Percentiles rank a stretch among this genome's conserved stretches.
Evolutionary conservation across 1,140 invertebrate species (phyloP).

Genomic region (Psix sp.): DNA sequence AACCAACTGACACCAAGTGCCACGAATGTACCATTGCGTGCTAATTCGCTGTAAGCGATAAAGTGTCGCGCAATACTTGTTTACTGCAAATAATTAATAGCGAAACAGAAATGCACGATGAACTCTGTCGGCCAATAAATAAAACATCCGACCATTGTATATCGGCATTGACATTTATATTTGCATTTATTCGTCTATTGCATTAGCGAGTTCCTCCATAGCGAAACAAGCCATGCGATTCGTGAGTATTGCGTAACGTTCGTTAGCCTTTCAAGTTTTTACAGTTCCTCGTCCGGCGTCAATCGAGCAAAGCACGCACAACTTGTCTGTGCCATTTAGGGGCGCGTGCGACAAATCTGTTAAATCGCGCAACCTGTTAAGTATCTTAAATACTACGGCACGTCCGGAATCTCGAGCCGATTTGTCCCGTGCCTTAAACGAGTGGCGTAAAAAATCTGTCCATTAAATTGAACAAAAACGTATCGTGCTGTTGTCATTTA

Average conservation of each 20-base stretch:
- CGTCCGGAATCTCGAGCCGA: conserved; percentile 71
- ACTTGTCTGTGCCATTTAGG: conserved; percentile 68
- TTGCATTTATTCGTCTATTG: too few relatives aligned
- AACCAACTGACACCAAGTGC: too few relatives aligned
- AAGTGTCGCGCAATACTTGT: too few relatives aligned
- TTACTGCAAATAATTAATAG: too few relatives aligned
- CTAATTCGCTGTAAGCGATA: too few relatives aligned
- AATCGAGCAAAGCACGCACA: conserved; percentile 53
- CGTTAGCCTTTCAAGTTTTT: conserved; percentile 64
- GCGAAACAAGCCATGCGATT: conserved; percentile 63
- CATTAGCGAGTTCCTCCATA: too few relatives aligned
- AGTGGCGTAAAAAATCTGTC: conserved; percentile 63
- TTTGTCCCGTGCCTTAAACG: conserved; percentile 70
- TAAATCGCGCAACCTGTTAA: conserved; percentile 60
- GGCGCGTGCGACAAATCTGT: conserved; percentile 72
- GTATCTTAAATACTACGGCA: conserved; percentile 72
- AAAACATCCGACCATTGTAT: too few relatives aligned
- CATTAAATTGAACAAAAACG: conserved; percentile 60
- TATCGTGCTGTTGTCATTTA: conserved; percentile 31
- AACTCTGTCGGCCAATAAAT: too few relatives aligned
- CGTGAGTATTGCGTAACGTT: conserved; percentile 65
- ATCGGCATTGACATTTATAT: too few relatives aligned
- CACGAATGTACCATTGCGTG: too few relatives aligned
- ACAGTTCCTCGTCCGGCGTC: conserved; percentile 59
- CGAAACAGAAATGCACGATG: too few relatives aligned